Evolutionary conservation across 1,140 invertebrate species (phyloP), one percentile per base, ranked within the genome.

Genomic region (Scaptodrosophila lebanonensis): DNA sequence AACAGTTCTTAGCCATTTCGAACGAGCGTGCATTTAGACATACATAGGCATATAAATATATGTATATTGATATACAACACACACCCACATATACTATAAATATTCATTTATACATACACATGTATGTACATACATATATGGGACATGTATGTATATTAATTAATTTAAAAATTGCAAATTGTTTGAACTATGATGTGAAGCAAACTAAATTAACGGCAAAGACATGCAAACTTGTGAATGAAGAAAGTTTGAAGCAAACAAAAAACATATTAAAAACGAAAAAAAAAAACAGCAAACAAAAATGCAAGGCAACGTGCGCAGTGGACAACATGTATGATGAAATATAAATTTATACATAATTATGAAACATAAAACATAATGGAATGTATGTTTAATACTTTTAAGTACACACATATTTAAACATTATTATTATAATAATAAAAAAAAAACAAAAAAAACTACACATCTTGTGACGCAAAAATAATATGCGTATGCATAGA

Each of bases 1-100:
- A 58, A 45, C 29, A 60, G 62, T 77, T 76, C 72, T 75, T 77
- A 76, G 73, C 73, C 75, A 82, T 82, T 82, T 79, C 57, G 69
- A 79, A 73, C 51, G 61, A 69, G 73, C 60, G 75, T 73, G 73
- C 73, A 77, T 77, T 77, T 77, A 77, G 36, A 73, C 43, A 49
- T 30, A 61, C 52, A 56, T 38, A 58, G 32, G 56, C 36, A 49
- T 20, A 57, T 42, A 32, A 7, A 50, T 30, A 50, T n/a, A 39
- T 18, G 6, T 4, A 39, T n/a, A 38, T 38, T 15, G 11, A 20
- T 17, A 43, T 9, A 29, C 12, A 43, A 43, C 40, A 43, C 40
- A 43, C 12, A 43, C 20, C 43, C 16, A 44, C 8, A 43, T n/a
- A 36, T 3, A 4, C 29, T 13, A 27, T 33, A 5, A 15, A 35